Evolutionary conservation across 2,888 invertebrate species (phyloP), one percentile per base, ranked within the genome.

Genomic region (Dromius quadrimaculatus): DNA sequence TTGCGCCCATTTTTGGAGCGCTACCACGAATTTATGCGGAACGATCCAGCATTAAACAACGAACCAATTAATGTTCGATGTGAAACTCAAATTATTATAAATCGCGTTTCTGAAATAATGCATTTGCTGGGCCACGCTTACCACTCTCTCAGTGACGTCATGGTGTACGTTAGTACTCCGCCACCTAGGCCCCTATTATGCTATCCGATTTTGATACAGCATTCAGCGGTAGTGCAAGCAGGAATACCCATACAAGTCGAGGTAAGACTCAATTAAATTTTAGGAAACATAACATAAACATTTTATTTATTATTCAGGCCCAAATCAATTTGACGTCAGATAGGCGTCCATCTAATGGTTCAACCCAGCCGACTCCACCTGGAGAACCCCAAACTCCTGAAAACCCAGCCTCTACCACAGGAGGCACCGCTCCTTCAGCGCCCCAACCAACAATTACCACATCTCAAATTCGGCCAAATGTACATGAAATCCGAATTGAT

Each of bases 91-190:
- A 86, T 88, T 9, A 83, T 90, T 38, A 89, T 91, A 73, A 90
- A 92, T 77, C 85, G 90, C 63, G 90, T 94, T 0, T 90, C 92
- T 0, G 92, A 93, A 80, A 87, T 92, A 19, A 85, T 95, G 78
- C 97, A 97, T 80, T 91, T 89, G 74, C 85, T 97, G 76, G 89
- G 94, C 1, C 97, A 97, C 79, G 92, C 93, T 1, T 93, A 92
- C 81, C 97, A 97, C 79, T 90, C 92, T 0, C 84, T 95, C 50
- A 95, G 95, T 77, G 97, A 97, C 79, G 87, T 97, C 54, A 90
- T 90, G 80, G 86, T 93, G 50, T 88, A 92, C 77, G 86, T 92
- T 72, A 85, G 87, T 23, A 86, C 87, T 74, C 84, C 87, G 2
- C 87, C 91, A 2, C 92, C 92, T 0, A 85, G 94, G 71, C 86